These are phyloP conservation scores for Opisthocomus hoazin DNA, from an alignment of 2,113 vertebrate species.

Conservation along the genomic window DNA sequence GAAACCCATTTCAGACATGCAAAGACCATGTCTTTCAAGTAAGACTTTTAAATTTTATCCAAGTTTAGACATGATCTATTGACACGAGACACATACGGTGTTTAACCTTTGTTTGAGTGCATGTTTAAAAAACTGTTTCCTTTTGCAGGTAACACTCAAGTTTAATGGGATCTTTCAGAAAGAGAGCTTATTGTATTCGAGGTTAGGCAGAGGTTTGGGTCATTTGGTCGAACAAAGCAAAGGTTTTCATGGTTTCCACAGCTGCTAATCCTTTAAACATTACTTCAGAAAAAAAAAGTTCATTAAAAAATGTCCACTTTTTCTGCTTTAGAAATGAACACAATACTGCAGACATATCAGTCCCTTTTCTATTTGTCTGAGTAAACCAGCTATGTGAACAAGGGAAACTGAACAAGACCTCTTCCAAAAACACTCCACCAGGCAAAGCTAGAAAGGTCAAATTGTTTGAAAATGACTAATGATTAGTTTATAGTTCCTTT, in stretches of 20 bases:
- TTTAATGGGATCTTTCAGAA: background rate
- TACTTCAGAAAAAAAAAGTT: background rate
- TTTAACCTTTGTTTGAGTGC: background rate
- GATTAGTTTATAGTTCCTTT: conserved; percentile 87
- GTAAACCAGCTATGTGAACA: conserved; percentile 5
- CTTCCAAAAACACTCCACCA: conserved; percentile 42
- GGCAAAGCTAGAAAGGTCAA: conserved; percentile 74
- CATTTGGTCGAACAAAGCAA: conserved; percentile 3
- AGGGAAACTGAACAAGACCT: conserved; percentile 35
- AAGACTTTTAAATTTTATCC: background rate
- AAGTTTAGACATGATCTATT: background rate
- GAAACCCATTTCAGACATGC: background rate
- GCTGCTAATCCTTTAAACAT: conserved; percentile 21
- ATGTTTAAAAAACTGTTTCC: background rate
- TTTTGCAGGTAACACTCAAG: background rate
- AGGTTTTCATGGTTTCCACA: background rate
- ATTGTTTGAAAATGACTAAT: conserved; percentile 80
- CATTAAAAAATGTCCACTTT: background rate
- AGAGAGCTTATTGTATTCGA: background rate
- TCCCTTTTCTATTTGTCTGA: background rate
- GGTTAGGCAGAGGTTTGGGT: background rate
- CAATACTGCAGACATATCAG: background rate
- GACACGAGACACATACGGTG: background rate
- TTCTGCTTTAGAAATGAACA: conserved; percentile 33
- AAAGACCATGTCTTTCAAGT: background rate